phyloP scores from a whole-genome alignment of 2,888 invertebrate species.

The Tetropium fuscum region DNA sequence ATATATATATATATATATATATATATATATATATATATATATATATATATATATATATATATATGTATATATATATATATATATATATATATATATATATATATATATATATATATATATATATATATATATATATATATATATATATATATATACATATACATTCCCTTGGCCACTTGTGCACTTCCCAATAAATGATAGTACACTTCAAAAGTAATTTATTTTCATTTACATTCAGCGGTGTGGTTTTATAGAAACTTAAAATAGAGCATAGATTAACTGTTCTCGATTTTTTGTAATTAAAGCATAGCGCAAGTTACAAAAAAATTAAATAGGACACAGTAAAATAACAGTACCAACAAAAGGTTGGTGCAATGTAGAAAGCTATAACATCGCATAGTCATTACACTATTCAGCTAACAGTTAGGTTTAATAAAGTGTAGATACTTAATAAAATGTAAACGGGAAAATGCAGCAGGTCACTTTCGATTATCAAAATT shows the following conservation, averaged over 20 bases:
- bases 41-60: too few species aligned
- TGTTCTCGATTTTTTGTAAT: constrained; percentile 20
- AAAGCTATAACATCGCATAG: neutral
- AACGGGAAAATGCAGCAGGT: neutral
- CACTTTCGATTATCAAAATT: neutral
- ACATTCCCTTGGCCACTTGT: too few species aligned
- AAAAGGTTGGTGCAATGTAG: constrained; percentile 18
- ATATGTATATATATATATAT: too few species aligned
- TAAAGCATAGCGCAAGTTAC: constrained; percentile 6
- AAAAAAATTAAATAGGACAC: constrained; percentile 23
- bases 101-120: too few species aligned
- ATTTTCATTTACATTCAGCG: constrained; percentile 8
- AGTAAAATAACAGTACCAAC: constrained; percentile 20
- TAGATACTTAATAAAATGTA: neutral
- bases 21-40: too few species aligned
- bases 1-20: too few species aligned
- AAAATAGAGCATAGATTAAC: constrained; percentile 15
- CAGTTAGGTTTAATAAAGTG: neutral
- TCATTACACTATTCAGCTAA: constrained; percentile 5
- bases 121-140: too few species aligned
- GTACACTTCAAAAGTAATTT: constrained; percentile 10
- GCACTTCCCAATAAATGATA: too few species aligned
- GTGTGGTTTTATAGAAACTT: constrained; percentile 15
- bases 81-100: too few species aligned
- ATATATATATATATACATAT: too few species aligned